Percentiles rank a stretch among this genome's conserved stretches.
phyloP scores from a whole-genome alignment of 2,113 vertebrate species.

The Ibidorhyncha struthersii region DNA sequence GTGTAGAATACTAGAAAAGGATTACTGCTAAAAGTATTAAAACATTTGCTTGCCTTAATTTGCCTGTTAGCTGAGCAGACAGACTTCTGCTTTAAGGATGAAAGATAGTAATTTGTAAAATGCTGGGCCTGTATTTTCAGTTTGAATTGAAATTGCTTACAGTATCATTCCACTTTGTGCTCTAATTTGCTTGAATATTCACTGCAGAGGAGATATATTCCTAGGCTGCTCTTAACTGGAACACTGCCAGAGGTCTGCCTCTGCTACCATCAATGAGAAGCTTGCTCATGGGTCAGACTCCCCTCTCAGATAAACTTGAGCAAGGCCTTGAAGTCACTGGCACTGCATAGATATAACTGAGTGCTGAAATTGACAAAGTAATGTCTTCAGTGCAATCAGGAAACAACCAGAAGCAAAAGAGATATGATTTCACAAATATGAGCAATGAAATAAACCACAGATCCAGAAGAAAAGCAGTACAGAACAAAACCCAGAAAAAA shows the following conservation, averaged over 20 bases:
- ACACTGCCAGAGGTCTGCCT: conserved; percentile 49
- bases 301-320: neutral
- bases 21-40: neutral
- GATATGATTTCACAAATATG: neutral
- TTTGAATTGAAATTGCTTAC: conserved; percentile 3
- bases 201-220: conserved; percentile 4
- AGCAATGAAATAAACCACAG: neutral
- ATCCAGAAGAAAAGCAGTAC: neutral
- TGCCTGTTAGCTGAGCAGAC: neutral
- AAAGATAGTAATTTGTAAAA: neutral
- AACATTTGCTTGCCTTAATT: neutral
- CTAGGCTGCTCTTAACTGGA: conserved; percentile 38
- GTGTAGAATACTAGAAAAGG: neutral
- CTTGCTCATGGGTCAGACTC: neutral
- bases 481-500: neutral
- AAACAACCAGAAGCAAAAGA: conserved; percentile 22
- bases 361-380: neutral
- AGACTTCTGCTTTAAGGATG: neutral
- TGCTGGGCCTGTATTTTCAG: neutral
- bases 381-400: neutral
- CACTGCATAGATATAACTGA: neutral
- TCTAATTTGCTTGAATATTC: conserved; percentile 44
- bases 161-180: neutral
- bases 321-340: conserved; percentile 9
- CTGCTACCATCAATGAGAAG: neutral